Conservation (phyloP, 2,113 vertebrate genomes). For the Rhinoptilus africanus region DNA sequence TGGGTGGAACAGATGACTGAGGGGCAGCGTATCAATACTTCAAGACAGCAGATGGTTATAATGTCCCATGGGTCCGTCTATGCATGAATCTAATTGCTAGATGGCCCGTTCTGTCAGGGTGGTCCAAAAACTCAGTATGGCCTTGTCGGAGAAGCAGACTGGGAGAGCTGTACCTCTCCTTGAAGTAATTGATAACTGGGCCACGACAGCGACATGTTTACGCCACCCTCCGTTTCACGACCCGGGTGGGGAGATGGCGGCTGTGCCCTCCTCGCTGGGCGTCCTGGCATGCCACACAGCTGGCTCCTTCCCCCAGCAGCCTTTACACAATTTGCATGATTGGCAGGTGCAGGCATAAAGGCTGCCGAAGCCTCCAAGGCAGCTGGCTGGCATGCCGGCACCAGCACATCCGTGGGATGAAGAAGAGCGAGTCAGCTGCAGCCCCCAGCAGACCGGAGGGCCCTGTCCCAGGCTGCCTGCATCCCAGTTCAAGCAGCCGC, state of each 20-base stretch:
- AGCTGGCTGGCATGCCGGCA: constrained; percentile 51
- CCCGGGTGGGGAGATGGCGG: background rate
- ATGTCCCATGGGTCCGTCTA: background rate
- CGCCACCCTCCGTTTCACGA: background rate
- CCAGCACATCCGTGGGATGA: background rate
- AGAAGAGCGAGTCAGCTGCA: constrained; percentile 47
- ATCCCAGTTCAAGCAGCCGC: background rate
- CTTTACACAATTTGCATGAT: constrained; percentile 14
- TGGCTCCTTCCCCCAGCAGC: constrained; percentile 10
- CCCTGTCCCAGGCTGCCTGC: background rate
- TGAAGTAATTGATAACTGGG: background rate
- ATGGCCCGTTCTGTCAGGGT: background rate
- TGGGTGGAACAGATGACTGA: constrained; percentile 37
- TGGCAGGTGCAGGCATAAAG: constrained; percentile 58
- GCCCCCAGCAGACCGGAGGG: background rate
- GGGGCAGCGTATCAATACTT: background rate
- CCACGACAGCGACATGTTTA: background rate
- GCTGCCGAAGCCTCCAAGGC: background rate
- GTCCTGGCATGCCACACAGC: constrained; percentile 46
- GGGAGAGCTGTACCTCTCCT: background rate
- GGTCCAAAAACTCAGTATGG: background rate
- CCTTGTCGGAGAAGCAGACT: background rate
- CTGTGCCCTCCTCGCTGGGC: background rate
- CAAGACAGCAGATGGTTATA: constrained; percentile 49
- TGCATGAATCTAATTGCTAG: constrained; percentile 3